Conservation (phyloP, 2,113 vertebrate genomes). For the Dicentrarchus labrax region DNA sequence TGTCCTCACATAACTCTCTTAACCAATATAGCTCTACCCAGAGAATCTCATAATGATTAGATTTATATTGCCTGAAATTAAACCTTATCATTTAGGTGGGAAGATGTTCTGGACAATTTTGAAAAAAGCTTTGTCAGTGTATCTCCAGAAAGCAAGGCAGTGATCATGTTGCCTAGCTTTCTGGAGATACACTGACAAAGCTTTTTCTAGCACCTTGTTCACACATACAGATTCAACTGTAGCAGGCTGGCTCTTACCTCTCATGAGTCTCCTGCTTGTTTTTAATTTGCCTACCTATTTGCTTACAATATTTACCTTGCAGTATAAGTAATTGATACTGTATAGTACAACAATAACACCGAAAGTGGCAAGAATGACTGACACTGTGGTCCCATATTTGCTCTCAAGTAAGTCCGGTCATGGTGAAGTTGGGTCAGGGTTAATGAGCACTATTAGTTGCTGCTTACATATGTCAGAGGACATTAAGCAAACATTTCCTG, state of each 20-base stretch:
- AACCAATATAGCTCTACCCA: constrained; percentile 25
- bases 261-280: not conserved
- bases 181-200: constrained; percentile 15
- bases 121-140: constrained; percentile 23
- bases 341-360: not conserved
- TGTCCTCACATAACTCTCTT: constrained; percentile 60
- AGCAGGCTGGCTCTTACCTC: not conserved
- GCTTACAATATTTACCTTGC: not conserved
- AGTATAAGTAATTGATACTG: not conserved
- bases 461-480: not conserved
- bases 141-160: not conserved
- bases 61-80: constrained; percentile 43
- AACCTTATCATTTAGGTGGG: constrained; percentile 15
- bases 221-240: not conserved
- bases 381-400: not conserved
- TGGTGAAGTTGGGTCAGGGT: not conserved
- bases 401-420: too few species aligned
- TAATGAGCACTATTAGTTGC: not conserved
- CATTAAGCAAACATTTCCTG: not conserved
- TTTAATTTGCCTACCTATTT: too few species aligned
- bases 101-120: not conserved
- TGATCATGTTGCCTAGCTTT: not conserved
- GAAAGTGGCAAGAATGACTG: not conserved
- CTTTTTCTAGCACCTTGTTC: constrained; percentile 3
- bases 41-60: constrained; percentile 35